Evolutionary conservation across 2,797 vertebrate genomes (phyloP).

Genomic region (Leptoclinus maculatus): DNA sequence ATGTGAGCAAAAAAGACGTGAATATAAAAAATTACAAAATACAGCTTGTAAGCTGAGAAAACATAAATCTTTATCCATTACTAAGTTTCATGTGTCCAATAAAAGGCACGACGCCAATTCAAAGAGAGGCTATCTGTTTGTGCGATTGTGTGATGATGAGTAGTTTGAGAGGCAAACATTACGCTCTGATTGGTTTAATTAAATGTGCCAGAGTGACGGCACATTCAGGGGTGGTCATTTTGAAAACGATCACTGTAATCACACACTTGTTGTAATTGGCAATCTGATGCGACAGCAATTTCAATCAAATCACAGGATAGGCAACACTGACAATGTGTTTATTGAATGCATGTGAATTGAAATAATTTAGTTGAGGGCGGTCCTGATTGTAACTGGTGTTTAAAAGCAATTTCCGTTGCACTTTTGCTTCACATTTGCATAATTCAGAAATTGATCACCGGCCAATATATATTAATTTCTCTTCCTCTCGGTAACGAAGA

Average conservation of each 20-base stretch:
- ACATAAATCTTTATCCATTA: slow-evolving; percentile 13
- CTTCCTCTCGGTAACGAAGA: neutral
- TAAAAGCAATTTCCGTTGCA: slow-evolving; percentile 48
- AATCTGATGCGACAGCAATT: slow-evolving; percentile 61
- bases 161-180: slow-evolving; percentile 61
- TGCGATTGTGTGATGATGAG: slow-evolving; percentile 45
- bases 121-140: slow-evolving; percentile 46
- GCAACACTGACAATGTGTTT: slow-evolving; percentile 47
- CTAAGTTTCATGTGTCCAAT: slow-evolving; percentile 33
- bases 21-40: neutral
- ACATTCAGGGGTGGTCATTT: slow-evolving; percentile 65
- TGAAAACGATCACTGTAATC: slow-evolving; percentile 73
- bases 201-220: slow-evolving; percentile 64
- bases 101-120: slow-evolving; percentile 23
- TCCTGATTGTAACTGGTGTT: slow-evolving; percentile 40
- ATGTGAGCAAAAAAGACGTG: too few relatives aligned
- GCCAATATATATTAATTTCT: neutral
- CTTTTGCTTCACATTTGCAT: slow-evolving; percentile 30
- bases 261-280: slow-evolving; percentile 71
- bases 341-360: slow-evolving; percentile 17
- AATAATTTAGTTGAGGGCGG: slow-evolving; percentile 25
- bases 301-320: slow-evolving; percentile 66
- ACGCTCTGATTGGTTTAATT: slow-evolving; percentile 69
- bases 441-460: slow-evolving; percentile 32
- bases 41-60: neutral